Evolutionary conservation across 2,888 invertebrate genomes (phyloP).

Genomic region (Sarcophaga carnaria): DNA sequence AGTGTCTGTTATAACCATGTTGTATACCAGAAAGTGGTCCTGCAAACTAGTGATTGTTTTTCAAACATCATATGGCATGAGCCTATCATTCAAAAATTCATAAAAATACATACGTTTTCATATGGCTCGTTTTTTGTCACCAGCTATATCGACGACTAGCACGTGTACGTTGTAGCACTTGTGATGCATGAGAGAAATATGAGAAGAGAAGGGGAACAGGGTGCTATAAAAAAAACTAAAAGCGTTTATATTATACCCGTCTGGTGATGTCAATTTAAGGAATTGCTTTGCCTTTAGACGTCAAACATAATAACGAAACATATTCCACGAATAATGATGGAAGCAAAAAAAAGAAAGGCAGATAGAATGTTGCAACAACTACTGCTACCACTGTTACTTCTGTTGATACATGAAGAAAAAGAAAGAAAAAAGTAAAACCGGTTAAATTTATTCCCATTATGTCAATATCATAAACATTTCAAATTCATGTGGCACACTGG

Average conservation of each 20-base stretch:
- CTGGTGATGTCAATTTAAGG: constrained; percentile 68
- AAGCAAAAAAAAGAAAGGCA: background rate
- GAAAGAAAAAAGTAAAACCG: background rate
- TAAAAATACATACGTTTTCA: too few relatives aligned
- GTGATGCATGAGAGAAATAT: background rate
- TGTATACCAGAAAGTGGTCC: too few relatives aligned
- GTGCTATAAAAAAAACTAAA: background rate
- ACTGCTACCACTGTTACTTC: background rate
- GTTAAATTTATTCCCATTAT: constrained; percentile 62
- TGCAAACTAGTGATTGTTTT: too few relatives aligned
- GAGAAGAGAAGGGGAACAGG: background rate
- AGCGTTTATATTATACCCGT: constrained; percentile 53
- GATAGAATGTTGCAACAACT: background rate
- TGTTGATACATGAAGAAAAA: background rate
- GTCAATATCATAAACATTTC: constrained; percentile 66
- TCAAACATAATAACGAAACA: constrained; percentile 56
- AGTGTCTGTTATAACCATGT: too few relatives aligned
- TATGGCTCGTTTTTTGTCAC: too few relatives aligned
- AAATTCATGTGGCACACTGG: constrained; percentile 44
- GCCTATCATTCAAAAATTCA: too few relatives aligned
- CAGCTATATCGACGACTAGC: too few relatives aligned
- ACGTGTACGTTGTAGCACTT: too few relatives aligned
- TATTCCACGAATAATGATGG: background rate
- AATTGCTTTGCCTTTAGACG: constrained; percentile 67
- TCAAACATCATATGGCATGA: too few relatives aligned